These are phyloP conservation scores for Todus mexicanus DNA, from an alignment of 2,797 vertebrate genomes.

Conservation along the genomic window DNA sequence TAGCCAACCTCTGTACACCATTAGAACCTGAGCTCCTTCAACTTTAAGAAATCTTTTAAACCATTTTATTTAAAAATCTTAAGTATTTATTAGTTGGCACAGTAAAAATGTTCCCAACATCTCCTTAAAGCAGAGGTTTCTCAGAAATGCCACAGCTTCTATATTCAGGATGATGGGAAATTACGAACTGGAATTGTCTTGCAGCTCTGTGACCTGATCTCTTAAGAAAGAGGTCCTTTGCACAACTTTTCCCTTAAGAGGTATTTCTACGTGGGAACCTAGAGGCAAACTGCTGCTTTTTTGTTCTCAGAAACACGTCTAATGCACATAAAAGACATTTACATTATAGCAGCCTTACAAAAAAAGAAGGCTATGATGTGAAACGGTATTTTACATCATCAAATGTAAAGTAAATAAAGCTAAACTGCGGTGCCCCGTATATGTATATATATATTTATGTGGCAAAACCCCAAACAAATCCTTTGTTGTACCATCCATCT, in stretches of 20 bases:
- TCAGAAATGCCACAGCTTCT: neutral
- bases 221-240: neutral
- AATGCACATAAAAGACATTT: neutral
- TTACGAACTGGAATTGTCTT: neutral
- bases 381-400: neutral
- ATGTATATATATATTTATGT: neutral
- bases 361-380: neutral
- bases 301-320: neutral
- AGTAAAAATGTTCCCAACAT: neutral
- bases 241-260: neutral
- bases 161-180: neutral
- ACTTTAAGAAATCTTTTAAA: neutral
- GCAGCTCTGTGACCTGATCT: neutral
- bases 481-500: neutral
- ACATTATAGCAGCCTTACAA: neutral
- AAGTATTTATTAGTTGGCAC: neutral
- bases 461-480: neutral
- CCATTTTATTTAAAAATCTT: neutral
- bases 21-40: neutral
- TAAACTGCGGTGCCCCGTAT: neutral
- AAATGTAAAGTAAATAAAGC: neutral
- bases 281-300: neutral
- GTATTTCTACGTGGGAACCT: neutral
- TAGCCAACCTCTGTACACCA: neutral
- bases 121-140: neutral